Percentiles rank a stretch among this genome's conserved stretches.
These are phyloP conservation scores for Phoenicopterus ruber DNA, from an alignment of 2,113 vertebrate species.

Conservation along the genomic window DNA sequence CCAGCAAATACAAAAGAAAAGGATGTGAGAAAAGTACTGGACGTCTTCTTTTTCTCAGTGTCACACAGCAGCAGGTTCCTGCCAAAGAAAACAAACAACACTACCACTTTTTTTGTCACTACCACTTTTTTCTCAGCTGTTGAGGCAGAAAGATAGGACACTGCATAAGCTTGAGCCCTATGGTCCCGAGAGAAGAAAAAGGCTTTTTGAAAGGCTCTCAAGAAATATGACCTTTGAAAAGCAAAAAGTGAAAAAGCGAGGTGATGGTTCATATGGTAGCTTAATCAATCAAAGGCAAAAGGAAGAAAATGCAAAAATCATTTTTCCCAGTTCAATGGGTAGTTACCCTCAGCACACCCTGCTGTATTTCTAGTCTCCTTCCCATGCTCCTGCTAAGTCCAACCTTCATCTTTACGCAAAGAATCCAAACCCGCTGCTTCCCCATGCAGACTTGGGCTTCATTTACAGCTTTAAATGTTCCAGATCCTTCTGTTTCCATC, in stretches of 20 bases:
- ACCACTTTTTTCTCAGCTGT: background rate
- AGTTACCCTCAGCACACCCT: background rate
- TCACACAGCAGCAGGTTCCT: background rate
- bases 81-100: background rate
- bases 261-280: background rate
- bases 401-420: background rate
- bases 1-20: background rate
- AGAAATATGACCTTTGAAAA: background rate
- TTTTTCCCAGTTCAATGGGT: background rate
- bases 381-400: background rate
- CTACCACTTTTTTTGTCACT: background rate
- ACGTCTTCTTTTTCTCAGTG: background rate
- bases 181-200: background rate
- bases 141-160: background rate
- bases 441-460: accelerated
- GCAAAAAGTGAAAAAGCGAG: background rate
- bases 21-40: background rate
- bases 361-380: background rate
- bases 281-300: background rate
- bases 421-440: background rate
- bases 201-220: background rate
- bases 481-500: background rate
- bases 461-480: background rate
- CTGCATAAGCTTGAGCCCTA: background rate
- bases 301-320: background rate